A percentile compares a stretch with the other conserved stretches of the same genome.
These are phyloP conservation scores for Coendou prehensilis DNA, from an alignment of 2,797 vertebrate species.

Conservation along the genomic window DNA sequence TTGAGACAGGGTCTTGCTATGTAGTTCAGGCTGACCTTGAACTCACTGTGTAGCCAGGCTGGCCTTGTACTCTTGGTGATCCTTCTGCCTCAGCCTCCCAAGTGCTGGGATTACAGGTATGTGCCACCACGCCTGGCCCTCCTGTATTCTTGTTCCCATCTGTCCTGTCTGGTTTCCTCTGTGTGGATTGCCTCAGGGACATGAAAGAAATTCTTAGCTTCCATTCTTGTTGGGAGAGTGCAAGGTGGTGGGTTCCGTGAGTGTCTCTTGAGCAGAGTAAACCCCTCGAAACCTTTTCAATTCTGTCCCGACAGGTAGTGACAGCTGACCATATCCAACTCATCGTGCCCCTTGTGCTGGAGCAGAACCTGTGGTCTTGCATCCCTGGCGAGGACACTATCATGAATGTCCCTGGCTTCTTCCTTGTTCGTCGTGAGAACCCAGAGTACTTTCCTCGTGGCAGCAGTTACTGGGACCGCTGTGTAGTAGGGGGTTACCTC, in stretches of 20 bases:
- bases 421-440: constrained; percentile 97
- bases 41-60: not conserved
- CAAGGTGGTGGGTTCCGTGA: not conserved
- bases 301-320: constrained; percentile 92
- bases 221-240: not conserved
- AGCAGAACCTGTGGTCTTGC: constrained; percentile 98
- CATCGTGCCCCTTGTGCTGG: constrained; percentile 96
- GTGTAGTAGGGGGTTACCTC: constrained; percentile 98
- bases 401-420: constrained; percentile 98
- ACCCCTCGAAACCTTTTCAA: not conserved
- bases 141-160: not conserved
- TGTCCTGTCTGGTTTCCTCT: not conserved
- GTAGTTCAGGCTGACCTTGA: not conserved
- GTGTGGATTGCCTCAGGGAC: not conserved
- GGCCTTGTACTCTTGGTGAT: not conserved
- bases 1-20: not conserved
- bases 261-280: not conserved
- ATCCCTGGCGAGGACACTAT: constrained; percentile 98
- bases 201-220: not conserved
- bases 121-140: not conserved
- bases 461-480: constrained; percentile 99
- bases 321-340: constrained; percentile 98
- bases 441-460: constrained; percentile 98
- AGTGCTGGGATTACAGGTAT: not conserved
- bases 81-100: not conserved